These are phyloP conservation scores for Callipepla squamata DNA, from an alignment of 2,113 vertebrate genomes.

Conservation along the genomic window DNA sequence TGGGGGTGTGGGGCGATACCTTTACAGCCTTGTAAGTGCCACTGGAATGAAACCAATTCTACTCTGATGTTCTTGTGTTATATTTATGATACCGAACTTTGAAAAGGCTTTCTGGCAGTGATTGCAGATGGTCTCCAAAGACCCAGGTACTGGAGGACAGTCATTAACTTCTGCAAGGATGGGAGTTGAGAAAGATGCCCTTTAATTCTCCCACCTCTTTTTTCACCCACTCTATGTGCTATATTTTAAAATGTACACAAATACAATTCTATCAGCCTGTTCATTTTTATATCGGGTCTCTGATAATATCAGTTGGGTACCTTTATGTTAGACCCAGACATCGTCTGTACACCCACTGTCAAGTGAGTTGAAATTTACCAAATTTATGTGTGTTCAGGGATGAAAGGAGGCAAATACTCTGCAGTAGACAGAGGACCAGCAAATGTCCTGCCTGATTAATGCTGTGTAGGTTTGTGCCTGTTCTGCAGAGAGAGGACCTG, in stretches of 20 bases:
- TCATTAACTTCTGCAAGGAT: not conserved
- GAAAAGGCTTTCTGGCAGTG: not conserved
- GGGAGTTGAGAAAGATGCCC: not conserved
- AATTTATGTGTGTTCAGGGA: not conserved
- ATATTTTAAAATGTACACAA: not conserved
- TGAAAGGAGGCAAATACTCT: not conserved
- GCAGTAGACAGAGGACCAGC: not conserved
- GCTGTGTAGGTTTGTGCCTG: not conserved
- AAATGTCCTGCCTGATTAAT: rapidly evolving
- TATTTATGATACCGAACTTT: not conserved
- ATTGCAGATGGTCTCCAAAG: not conserved
- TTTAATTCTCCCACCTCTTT: not conserved
- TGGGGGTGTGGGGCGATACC: not conserved
- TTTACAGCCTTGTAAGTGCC: not conserved
- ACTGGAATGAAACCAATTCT: not conserved
- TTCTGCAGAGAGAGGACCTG: not conserved
- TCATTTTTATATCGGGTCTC: not conserved
- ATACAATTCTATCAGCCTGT: not conserved
- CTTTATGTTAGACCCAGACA: not conserved
- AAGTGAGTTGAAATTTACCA: not conserved
- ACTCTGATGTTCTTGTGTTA: not conserved
- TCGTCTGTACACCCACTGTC: not conserved
- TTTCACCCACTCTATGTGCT: not conserved
- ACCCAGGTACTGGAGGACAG: not conserved
- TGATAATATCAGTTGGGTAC: not conserved